phyloP scores from a whole-genome alignment of 2,797 vertebrate genomes.

The Limosa lapponica region DNA sequence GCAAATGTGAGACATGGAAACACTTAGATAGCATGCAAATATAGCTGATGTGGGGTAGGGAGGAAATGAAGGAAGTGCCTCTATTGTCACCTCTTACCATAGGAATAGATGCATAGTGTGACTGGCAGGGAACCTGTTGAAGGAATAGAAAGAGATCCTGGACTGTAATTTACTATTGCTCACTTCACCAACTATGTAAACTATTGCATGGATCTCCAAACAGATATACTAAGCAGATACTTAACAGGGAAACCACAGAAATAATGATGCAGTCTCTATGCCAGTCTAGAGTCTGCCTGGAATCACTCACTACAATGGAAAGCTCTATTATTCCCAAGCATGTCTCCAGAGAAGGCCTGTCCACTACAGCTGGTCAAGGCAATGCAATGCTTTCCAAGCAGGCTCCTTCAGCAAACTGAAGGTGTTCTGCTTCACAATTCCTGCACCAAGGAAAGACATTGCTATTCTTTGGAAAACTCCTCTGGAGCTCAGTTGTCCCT shows the following conservation, averaged over 20 bases:
- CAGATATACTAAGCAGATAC: background rate
- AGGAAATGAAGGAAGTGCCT: background rate
- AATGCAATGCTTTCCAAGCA: background rate
- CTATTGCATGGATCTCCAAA: background rate
- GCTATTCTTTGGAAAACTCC: background rate
- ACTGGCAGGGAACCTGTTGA: background rate
- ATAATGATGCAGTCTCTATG: background rate
- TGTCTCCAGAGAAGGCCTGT: background rate
- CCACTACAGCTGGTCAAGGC: background rate
- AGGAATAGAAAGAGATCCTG: background rate
- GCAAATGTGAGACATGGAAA: background rate
- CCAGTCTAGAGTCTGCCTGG: background rate
- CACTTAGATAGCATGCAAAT: background rate
- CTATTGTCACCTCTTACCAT: background rate
- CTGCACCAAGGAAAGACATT: background rate
- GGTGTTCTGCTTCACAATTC: background rate
- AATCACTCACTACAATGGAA: background rate
- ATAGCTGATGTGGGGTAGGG: background rate
- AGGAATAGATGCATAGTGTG: background rate
- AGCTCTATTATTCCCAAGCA: background rate
- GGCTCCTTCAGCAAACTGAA: background rate
- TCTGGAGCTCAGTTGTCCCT: background rate
- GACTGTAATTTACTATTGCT: background rate
- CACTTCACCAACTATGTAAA: background rate
- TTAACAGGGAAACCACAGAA: background rate